phyloP scores from a whole-genome alignment of 2,113 vertebrate genomes.

The Perognathus longimembris region DNA sequence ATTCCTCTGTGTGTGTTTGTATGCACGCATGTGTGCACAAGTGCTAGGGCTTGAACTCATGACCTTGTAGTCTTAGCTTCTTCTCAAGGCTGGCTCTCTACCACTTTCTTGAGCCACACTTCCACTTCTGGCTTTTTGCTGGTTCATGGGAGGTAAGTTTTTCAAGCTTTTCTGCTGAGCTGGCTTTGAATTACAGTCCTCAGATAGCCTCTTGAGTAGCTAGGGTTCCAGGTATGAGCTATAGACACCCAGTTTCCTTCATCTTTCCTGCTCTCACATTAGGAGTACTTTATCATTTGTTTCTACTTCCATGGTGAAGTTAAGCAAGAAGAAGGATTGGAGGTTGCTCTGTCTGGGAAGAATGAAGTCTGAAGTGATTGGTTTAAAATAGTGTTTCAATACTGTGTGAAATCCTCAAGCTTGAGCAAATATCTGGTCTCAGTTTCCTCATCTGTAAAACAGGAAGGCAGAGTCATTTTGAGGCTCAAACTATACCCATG shows the following conservation, averaged over 20 bases:
- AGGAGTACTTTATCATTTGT: background rate
- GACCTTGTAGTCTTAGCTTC: no score
- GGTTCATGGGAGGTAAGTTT: no score
- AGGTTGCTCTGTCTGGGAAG: background rate
- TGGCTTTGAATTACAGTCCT: no score
- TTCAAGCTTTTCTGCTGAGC: no score
- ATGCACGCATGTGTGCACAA: no score
- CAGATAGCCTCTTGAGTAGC: no score
- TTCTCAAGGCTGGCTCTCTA: no score
- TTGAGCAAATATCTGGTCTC: background rate
- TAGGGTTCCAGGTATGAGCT: no score
- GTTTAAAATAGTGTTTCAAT: background rate
- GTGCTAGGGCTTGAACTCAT: no score
- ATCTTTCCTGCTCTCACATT: background rate
- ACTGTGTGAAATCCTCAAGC: slow-evolving; percentile 24
- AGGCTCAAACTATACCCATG: background rate
- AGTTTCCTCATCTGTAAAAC: slow-evolving; percentile 48
- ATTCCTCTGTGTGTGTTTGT: background rate
- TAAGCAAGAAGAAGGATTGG: background rate
- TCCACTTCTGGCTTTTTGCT: no score
- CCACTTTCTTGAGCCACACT: background rate
- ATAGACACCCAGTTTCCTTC: background rate
- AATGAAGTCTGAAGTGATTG: background rate
- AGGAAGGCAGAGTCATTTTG: background rate
- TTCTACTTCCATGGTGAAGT: background rate